Percentiles rank a stretch among this genome's conserved stretches.
Evolutionary conservation across 2,797 vertebrate species (phyloP).

Genomic region (Tauraco hartlaubi): DNA sequence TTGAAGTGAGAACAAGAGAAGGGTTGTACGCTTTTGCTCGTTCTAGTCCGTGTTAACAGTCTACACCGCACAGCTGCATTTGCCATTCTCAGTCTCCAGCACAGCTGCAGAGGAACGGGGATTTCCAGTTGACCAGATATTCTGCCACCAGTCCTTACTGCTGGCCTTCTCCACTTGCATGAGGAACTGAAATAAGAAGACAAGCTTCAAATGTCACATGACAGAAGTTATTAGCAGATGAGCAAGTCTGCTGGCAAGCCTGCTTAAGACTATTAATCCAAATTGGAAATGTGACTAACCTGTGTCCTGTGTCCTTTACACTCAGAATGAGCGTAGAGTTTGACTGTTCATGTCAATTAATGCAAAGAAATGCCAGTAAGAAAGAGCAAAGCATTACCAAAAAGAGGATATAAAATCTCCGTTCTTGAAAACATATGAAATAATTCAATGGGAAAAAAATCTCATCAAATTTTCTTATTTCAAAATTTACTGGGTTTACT

Average conservation of each 20-base stretch:
- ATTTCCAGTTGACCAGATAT: neutral
- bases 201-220: neutral
- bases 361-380: neutral
- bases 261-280: neutral
- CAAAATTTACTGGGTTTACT: neutral
- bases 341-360: neutral
- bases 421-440: neutral
- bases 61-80: neutral
- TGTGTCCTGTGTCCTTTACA: neutral
- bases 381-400: neutral
- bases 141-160: neutral
- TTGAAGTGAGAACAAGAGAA: neutral
- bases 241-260: neutral
- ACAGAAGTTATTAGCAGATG: neutral
- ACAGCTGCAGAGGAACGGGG: neutral
- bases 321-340: neutral
- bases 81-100: neutral
- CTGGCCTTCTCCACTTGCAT: neutral
- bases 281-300: neutral
- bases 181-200: neutral
- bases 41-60: neutral
- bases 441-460: neutral
- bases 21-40: fast-evolving
- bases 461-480: neutral
- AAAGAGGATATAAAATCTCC: neutral